Evolutionary conservation across 2,888 invertebrate species (phyloP).

Genomic region (Andrena flavipes): DNA sequence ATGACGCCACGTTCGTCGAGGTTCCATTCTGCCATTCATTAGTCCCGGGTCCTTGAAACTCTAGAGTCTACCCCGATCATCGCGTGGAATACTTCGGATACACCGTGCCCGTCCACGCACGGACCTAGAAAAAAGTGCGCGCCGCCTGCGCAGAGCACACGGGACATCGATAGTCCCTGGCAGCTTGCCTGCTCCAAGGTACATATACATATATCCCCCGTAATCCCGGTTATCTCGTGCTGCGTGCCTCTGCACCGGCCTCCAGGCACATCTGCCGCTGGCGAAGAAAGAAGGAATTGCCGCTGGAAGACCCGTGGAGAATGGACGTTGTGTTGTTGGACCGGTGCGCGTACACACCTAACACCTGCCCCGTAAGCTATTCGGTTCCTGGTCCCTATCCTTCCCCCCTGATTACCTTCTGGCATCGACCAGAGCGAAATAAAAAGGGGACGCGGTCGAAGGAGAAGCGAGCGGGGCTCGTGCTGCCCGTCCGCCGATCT

Average conservation of each 20-base stretch:
- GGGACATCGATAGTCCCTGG: constrained; percentile 40
- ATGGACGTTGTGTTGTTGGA: constrained; percentile 50
- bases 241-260: constrained; percentile 62
- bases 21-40: constrained; percentile 36
- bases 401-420: constrained; percentile 45
- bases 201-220: constrained; percentile 21
- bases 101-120: neutral
- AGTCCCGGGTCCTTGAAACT: constrained; percentile 10
- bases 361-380: constrained; percentile 62
- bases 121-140: constrained; percentile 13
- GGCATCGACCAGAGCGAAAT: constrained; percentile 18
- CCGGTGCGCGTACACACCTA: constrained; percentile 57
- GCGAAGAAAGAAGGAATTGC: constrained; percentile 62
- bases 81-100: constrained; percentile 25
- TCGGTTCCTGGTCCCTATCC: constrained; percentile 25
- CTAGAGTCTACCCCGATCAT: constrained; percentile 18
- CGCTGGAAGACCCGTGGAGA: constrained; percentile 43
- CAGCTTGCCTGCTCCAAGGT: constrained; percentile 52
- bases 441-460: neutral
- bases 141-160: constrained; percentile 12
- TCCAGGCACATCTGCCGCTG: constrained; percentile 60
- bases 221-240: constrained; percentile 70
- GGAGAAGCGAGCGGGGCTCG: constrained; percentile 43
- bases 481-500: constrained; percentile 45
- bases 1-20: constrained; percentile 8